phyloP scores from a whole-genome alignment of 2,797 vertebrate species.

The Eupleurogrammus muticus region DNA sequence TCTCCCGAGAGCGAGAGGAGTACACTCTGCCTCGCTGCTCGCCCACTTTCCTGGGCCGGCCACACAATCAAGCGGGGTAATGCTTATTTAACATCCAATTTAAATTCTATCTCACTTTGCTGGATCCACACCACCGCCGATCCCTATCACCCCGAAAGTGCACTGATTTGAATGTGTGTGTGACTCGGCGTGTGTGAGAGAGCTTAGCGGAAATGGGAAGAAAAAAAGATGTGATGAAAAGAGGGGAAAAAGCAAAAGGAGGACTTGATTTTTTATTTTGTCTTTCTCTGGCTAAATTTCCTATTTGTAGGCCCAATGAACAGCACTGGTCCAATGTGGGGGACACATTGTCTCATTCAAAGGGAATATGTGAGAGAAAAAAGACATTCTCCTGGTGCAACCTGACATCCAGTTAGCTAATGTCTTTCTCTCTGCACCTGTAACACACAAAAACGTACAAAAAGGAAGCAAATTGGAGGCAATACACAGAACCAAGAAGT shows the following conservation, averaged over 20 bases:
- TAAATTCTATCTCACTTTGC: conserved; percentile 87
- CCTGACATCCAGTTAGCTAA: conserved; percentile 10
- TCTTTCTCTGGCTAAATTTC: conserved; percentile 13
- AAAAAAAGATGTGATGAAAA: not conserved
- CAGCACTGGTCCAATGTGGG: not conserved
- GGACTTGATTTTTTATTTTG: not conserved
- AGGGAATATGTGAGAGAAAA: conserved; percentile 12
- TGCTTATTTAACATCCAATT: conserved; percentile 90
- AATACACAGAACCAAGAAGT: conserved; percentile 11
- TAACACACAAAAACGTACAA: conserved; percentile 11
- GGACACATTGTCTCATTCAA: not conserved
- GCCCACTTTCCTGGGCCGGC: conserved; percentile 70
- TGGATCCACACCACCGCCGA: conserved; percentile 71
- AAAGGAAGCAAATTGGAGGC: conserved; percentile 2
- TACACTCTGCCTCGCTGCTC: conserved; percentile 68
- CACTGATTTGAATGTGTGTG: conserved; percentile 49
- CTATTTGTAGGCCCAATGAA: conserved; percentile 15
- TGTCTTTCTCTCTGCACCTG: conserved; percentile 13
- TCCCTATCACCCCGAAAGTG: conserved; percentile 76
- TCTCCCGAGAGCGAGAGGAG: conserved; percentile 65
- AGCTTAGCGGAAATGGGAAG: conserved; percentile 27
- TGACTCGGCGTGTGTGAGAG: conserved; percentile 30
- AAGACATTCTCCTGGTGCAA: conserved; percentile 5
- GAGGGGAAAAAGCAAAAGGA: not conserved
- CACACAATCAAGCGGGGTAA: conserved; percentile 85